Evolutionary conservation across 2,113 vertebrate species (phyloP).

Genomic region (Centropus unirufus): DNA sequence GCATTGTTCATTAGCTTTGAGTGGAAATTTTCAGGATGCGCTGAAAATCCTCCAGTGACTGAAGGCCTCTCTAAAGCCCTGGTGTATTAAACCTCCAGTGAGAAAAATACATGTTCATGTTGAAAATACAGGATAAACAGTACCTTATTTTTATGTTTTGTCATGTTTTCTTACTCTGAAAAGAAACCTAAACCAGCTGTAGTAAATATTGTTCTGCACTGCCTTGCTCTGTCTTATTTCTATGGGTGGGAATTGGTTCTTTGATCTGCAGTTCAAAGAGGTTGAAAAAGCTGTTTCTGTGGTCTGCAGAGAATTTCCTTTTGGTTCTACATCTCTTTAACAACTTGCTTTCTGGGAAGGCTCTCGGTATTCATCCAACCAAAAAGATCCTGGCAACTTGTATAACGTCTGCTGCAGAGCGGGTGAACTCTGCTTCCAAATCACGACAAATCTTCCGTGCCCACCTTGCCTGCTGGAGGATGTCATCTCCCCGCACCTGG

Average conservation of each 20-base stretch:
- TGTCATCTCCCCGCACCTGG: accelerated
- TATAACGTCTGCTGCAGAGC: background rate
- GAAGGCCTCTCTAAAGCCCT: background rate
- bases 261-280: conserved; percentile 65
- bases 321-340: background rate
- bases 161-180: background rate
- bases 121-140: background rate
- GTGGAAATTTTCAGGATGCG: background rate
- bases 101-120: background rate
- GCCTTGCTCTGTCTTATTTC: background rate
- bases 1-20: background rate
- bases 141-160: background rate
- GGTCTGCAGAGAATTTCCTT: conserved; percentile 15
- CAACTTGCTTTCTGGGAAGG: background rate
- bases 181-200: background rate
- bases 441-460: background rate
- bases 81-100: background rate
- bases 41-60: background rate
- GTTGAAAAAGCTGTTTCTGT: conserved; percentile 8
- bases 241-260: conserved; percentile 15
- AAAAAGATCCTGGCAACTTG: background rate
- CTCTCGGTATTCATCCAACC: background rate
- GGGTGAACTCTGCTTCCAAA: background rate
- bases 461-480: background rate
- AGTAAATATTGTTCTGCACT: background rate